phyloP scores from a whole-genome alignment of 2,888 invertebrate genomes.

The Chromoteleia sp. region DNA sequence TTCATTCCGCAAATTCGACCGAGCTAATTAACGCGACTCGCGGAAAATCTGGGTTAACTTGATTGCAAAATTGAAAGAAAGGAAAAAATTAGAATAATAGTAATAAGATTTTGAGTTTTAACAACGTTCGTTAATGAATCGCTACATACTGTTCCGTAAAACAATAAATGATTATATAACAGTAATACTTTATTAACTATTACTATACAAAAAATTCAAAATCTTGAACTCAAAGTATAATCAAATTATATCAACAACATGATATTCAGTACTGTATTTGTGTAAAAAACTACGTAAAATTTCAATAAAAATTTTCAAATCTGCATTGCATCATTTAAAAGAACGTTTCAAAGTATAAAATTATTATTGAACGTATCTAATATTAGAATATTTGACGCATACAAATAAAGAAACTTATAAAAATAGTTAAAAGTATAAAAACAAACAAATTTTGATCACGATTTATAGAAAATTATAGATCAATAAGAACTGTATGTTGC shows the following conservation, averaged over 20 bases:
- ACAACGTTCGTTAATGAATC: constrained; percentile 9
- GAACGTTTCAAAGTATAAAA: too few relatives aligned
- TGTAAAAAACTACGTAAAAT: too few relatives aligned
- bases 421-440: not conserved
- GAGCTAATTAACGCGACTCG: not conserved
- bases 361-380: not conserved
- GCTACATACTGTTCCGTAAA: constrained; percentile 25
- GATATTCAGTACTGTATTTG: too few relatives aligned
- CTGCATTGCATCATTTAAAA: too few relatives aligned
- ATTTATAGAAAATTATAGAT: constrained; percentile 1
- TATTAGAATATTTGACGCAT: not conserved
- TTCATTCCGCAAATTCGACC: constrained; percentile 7
- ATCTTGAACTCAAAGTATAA: not conserved
- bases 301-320: too few relatives aligned
- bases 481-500: constrained; percentile 29
- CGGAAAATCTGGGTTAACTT: constrained; percentile 30
- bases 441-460: not conserved
- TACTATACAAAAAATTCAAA: not conserved
- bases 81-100: not conserved
- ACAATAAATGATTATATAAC: constrained; percentile 1
- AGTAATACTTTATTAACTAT: constrained; percentile 6
- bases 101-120: not conserved
- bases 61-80: too few relatives aligned
- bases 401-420: not conserved
- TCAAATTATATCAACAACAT: too few relatives aligned